Base-by-base conservation (phyloP, 1,140 invertebrate genomes). In the Lethocerus indicus region DNA sequence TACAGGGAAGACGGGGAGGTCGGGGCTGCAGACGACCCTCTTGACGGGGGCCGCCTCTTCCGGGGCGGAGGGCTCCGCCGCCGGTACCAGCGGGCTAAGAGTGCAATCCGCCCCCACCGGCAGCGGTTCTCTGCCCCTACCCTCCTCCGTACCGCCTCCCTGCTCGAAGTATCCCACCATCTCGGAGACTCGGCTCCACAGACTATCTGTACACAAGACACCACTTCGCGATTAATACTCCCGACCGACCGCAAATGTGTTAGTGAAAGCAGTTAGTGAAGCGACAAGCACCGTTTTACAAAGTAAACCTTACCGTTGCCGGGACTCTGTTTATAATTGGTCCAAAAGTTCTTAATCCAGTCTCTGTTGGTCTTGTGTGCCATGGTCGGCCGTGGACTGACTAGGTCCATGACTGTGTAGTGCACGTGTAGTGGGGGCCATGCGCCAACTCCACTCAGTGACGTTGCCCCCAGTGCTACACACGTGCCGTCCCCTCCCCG, bases 181-280 rank as follows among this genome's bases (percentile, higher is more conserved):
- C 46, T 64, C 62, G 21, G 61, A 61, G 25, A 63, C 62, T 26
- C 59, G 56, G 41, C 58, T 60, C 62, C 61, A 64, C 37, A 64
- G 54, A 29, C 45, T 58, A 49, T 62, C 62, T 63, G 58, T 16
- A 58, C 21, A 32, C 40, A 36, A 37, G 37, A 37, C 35, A 46
- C 28, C 20, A 49, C 26, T 49, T 54, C 40, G n/a, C n/a, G n/a
- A n/a, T n/a, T n/a, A n/a, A n/a, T n/a, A n/a, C n/a, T n/a, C n/a
- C n/a, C n/a, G n/a, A n/a, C n/a, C n/a, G n/a, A n/a, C n/a, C n/a
- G n/a, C n/a, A n/a, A n/a, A n/a, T n/a, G n/a, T n/a, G n/a, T n/a
- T n/a, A n/a, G n/a, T n/a, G n/a, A n/a, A n/a, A n/a, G n/a, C n/a
- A n/a, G n/a, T n/a, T n/a, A n/a, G n/a, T n/a, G n/a, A n/a, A n/a